Percentiles rank a stretch among this genome's conserved stretches.
Conservation (phyloP, 2,888 invertebrate genomes). For the Pomacea canaliculata region DNA sequence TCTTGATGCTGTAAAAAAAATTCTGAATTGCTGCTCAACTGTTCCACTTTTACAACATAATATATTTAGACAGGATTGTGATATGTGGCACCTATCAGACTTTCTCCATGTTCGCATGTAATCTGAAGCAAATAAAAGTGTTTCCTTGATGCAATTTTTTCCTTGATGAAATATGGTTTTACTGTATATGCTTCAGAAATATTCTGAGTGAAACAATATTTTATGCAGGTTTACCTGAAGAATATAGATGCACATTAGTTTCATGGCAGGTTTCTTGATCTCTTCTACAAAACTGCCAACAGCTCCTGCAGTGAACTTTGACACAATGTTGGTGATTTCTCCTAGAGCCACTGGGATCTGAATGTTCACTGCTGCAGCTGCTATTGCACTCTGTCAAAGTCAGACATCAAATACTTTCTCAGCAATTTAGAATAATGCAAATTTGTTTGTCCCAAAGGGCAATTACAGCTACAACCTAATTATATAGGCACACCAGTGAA, state of each 20-base stretch:
- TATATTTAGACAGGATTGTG: too few relatives aligned
- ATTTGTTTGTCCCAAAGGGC: too few relatives aligned
- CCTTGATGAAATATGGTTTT: too few relatives aligned
- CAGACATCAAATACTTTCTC: background rate
- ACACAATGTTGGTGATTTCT: conserved; percentile 83
- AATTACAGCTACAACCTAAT: too few relatives aligned
- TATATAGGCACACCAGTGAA: too few relatives aligned
- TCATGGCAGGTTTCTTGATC: conserved; percentile 76
- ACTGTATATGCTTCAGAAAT: background rate
- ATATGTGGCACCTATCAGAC: too few relatives aligned
- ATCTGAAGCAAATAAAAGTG: too few relatives aligned
- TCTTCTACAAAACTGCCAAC: conserved; percentile 53
- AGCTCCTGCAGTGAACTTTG: conserved; percentile 69
- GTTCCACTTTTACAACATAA: too few relatives aligned
- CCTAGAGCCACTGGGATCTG: conserved; percentile 89
- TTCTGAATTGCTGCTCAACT: background rate
- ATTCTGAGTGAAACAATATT: too few relatives aligned
- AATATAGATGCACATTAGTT: conserved; percentile 79
- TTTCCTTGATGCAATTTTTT: too few relatives aligned
- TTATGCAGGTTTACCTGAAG: conserved; percentile 76
- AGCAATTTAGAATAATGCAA: background rate
- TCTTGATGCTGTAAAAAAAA: too few relatives aligned
- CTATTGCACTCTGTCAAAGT: conserved; percentile 81
- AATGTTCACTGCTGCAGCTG: conserved; percentile 89
- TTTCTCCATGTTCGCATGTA: too few relatives aligned